phyloP scores from a whole-genome alignment of 2,888 invertebrate species.

The Dascillus cervinus region DNA sequence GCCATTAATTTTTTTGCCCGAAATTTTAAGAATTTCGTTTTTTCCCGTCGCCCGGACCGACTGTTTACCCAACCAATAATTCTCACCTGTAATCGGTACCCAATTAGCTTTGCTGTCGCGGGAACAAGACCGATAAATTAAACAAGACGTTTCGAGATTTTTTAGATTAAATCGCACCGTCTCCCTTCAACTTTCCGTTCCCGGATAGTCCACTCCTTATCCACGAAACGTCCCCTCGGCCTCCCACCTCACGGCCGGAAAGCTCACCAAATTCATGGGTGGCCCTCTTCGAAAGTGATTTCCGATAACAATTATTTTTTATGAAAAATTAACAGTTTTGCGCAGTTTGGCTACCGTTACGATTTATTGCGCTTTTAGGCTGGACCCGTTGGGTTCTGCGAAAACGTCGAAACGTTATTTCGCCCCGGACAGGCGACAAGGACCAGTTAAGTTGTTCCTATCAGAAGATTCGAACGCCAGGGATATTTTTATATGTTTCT shows the following conservation, averaged over 20 bases:
- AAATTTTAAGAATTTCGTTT: no score
- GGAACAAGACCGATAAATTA: constrained; percentile 32
- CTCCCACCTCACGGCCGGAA: constrained; percentile 17
- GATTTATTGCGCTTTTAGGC: no score
- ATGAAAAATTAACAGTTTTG: no score
- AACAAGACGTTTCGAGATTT: constrained; percentile 26
- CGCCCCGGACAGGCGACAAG: constrained; percentile 3
- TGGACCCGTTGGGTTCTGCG: no score
- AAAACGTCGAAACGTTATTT: no score
- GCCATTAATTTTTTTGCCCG: constrained; percentile 12
- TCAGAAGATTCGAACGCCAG: constrained; percentile 10
- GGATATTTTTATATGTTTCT: constrained; percentile 22
- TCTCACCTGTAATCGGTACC: constrained; percentile 26
- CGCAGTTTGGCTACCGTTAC: no score
- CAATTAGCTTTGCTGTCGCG: constrained; percentile 33
- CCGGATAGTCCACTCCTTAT: constrained; percentile 5
- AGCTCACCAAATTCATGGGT: constrained; percentile 23
- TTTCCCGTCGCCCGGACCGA: no score
- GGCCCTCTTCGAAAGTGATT: constrained; percentile 18
- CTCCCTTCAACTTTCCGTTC: constrained; percentile 12
- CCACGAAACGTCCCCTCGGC: no score
- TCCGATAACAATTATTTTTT: constrained; percentile 14
- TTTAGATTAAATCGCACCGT: constrained; percentile 10
- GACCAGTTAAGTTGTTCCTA: constrained; percentile 11
- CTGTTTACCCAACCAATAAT: constrained; percentile 21